Evolutionary conservation across 92 coral and sea anemone genomes (phyloP), one percentile per base, ranked within the genome.

Genomic region (Siderastrea siderea): DNA sequence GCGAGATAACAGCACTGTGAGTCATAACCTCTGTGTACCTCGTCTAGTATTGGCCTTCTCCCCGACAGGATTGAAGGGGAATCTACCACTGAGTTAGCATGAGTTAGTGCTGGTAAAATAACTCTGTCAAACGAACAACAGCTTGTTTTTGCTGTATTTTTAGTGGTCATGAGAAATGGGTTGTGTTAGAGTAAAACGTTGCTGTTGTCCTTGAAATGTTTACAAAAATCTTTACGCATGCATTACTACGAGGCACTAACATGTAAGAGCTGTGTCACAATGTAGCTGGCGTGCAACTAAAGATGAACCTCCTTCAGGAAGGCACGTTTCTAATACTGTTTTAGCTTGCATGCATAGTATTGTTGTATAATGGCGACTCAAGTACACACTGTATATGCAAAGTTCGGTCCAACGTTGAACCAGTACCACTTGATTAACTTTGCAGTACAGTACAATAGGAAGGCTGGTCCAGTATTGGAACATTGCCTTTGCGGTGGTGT

Each of bases 1-100:
- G 87, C 71, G 87, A 84, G 87, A 84, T 84, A 60, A 61, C 74
- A 38, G 47, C 87, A 72, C 87, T 84, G 80, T 84, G 80, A 84
- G 48, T 49, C 13, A 50, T 7, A 66, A 69, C 51, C 80, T 73
- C 87, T 73, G 87, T 84, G 87, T 60, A 74, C 87, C 87, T 84
- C 87, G 87, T 73, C 87, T 74, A 84, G 64, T 64, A 60, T 13
- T 74, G 87, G 87, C 87, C 87, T 61, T 80, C 49, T 73, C 59
- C 60, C 19, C 51, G 11, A 8, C 47, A 2, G 3, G 16, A 14
- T n/a, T 2, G 78, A n/a, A 38, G 2, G 64, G 57, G 75, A 45
- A 66, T 52, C 58, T 57, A 43, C 6, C 8, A n/a, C 16, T 53
- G 17, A 16, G 69, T 82, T 82, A 82, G 69, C 19, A 16, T 3